phyloP scores from a whole-genome alignment of 2,113 vertebrate genomes.

The Philantomba maxwellii region DNA sequence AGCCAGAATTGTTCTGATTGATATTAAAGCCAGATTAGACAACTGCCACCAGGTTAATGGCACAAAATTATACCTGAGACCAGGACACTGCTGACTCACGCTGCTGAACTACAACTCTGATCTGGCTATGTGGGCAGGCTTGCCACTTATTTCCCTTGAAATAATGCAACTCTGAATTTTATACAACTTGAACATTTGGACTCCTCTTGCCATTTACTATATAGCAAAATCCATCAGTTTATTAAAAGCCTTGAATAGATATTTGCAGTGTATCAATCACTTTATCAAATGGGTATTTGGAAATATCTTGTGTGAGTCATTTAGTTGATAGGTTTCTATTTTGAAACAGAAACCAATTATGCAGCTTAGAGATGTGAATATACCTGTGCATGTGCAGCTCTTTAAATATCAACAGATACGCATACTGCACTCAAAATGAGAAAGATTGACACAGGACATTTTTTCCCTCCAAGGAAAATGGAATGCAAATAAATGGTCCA shows the following conservation, averaged over 20 bases:
- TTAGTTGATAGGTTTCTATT: conserved; percentile 27
- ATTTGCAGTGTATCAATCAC: conserved; percentile 22
- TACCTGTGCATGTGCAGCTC: neutral
- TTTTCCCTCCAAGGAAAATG: neutral
- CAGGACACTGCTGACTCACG: neutral
- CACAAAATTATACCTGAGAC: neutral
- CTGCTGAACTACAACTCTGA: neutral
- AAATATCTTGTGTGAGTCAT: conserved; percentile 13
- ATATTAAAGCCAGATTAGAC: neutral
- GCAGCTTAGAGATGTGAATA: neutral
- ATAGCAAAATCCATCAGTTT: conserved; percentile 6
- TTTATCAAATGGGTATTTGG: conserved; percentile 25
- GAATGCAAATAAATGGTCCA: conserved; percentile 25
- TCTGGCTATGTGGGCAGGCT: neutral
- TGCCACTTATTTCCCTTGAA: neutral
- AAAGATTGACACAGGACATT: conserved; percentile 1
- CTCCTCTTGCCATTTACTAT: neutral
- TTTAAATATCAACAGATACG: conserved; percentile 43
- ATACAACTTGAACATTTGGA: neutral
- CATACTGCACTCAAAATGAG: conserved; percentile 38
- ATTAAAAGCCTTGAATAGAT: conserved; percentile 18
- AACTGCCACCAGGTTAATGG: neutral
- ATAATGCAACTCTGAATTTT: neutral
- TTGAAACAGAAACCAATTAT: conserved; percentile 28
- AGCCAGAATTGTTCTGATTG: neutral